A percentile compares a stretch with the other conserved stretches of the same genome.
Conservation (phyloP, 2,888 invertebrate genomes). For the Uropetala carovei region DNA sequence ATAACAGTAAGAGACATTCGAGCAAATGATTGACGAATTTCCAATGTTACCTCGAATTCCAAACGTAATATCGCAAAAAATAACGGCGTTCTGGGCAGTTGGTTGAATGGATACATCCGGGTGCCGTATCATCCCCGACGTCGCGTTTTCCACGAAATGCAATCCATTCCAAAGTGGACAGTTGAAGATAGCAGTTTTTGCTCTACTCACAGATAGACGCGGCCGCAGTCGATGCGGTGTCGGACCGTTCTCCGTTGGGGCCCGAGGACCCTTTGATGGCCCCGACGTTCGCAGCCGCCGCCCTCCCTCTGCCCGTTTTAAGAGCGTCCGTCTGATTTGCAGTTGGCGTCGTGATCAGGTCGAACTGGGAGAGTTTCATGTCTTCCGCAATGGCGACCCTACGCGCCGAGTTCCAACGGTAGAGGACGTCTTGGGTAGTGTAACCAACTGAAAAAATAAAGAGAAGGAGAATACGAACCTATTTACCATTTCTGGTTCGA, state of each 20-base stretch:
- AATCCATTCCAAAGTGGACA: too few species aligned
- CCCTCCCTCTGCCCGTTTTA: conserved; percentile 71
- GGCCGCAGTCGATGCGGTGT: background rate
- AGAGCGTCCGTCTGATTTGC: conserved; percentile 80
- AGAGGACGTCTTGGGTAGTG: conserved; percentile 84
- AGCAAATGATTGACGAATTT: too few species aligned
- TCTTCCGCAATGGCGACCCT: conserved; percentile 88
- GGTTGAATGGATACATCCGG: too few species aligned
- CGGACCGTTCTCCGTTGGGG: background rate
- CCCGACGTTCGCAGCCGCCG: background rate
- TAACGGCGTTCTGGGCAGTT: too few species aligned
- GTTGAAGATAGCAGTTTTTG: background rate
- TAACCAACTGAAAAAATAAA: conserved; percentile 82
- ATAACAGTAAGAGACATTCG: too few species aligned
- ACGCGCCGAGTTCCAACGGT: conserved; percentile 84
- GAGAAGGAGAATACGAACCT: background rate
- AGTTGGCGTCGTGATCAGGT: conserved; percentile 85
- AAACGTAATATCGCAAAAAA: too few species aligned
- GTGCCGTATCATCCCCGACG: too few species aligned
- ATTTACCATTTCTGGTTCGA: too few species aligned
- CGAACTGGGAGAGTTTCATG: conserved; percentile 91
- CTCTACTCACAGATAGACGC: conserved; percentile 26
- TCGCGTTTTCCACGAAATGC: too few species aligned
- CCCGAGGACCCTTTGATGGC: background rate
- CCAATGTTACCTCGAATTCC: too few species aligned